A percentile compares a stretch with the other conserved stretches of the same genome.
Conservation (phyloP, 2,797 vertebrate genomes). For the Myotis planiceps region DNA sequence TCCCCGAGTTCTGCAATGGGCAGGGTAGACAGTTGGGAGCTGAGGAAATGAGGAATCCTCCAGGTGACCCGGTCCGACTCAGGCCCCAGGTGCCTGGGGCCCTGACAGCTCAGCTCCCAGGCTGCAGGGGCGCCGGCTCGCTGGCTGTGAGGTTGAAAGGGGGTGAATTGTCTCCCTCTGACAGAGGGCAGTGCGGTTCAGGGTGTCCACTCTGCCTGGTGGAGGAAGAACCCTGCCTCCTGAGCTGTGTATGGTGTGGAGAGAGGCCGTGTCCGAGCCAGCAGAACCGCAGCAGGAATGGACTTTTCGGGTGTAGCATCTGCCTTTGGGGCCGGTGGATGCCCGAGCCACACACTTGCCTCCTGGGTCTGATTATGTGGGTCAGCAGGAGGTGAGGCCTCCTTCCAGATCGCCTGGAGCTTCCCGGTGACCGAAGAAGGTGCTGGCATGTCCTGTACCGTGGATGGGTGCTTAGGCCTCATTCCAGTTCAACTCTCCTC, state of each 20-base stretch:
- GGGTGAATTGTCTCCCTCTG: background rate
- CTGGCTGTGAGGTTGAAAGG: background rate
- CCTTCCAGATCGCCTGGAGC: background rate
- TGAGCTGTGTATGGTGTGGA: background rate
- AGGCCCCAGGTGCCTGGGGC: background rate
- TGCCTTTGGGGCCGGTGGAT: background rate
- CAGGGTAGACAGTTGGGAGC: background rate
- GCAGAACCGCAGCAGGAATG: background rate
- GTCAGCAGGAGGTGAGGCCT: background rate
- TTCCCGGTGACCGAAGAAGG: background rate
- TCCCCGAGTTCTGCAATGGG: background rate
- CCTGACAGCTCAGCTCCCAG: background rate
- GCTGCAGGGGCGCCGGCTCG: background rate
- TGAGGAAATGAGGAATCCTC: background rate
- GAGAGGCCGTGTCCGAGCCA: background rate
- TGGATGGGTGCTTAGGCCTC: background rate
- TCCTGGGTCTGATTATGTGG: background rate
- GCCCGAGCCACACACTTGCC: background rate
- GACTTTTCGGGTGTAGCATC: background rate
- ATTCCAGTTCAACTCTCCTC: background rate
- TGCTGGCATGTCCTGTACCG: background rate
- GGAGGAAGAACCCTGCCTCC: background rate
- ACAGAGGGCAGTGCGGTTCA: background rate
- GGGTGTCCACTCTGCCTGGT: background rate
- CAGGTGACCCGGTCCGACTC: background rate